Evolutionary conservation across 2,797 vertebrate species (phyloP).

Genomic region (Tokudaia tokunoshimensis): DNA sequence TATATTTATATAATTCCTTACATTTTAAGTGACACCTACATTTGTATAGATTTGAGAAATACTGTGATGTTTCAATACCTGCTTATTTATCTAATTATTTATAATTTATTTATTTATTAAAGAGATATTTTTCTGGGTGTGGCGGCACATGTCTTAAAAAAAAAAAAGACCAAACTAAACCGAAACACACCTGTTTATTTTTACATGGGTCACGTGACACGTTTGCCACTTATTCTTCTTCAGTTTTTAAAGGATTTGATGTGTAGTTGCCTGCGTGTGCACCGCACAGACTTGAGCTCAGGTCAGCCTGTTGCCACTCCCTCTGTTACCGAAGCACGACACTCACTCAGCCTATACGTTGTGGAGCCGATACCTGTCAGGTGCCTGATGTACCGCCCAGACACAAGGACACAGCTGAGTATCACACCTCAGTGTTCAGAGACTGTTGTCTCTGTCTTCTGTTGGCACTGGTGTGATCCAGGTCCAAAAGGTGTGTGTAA

Average conservation of each 20-base stretch:
- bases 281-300: rapidly evolving
- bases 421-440: not conserved
- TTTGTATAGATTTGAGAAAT: not conserved
- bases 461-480: not conserved
- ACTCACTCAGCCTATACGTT: too few species aligned
- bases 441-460: too few species aligned
- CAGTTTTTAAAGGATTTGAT: not conserved
- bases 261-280: too few species aligned
- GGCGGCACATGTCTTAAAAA: not conserved
- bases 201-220: too few species aligned
- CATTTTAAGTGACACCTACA: not conserved
- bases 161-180: not conserved
- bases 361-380: too few species aligned
- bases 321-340: not conserved
- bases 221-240: not conserved
- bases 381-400: not conserved
- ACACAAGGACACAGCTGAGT: not conserved
- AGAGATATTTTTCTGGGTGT: not conserved
- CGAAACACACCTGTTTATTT: not conserved
- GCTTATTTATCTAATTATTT: not conserved
- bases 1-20: not conserved
- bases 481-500: rapidly evolving
- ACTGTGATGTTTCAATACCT: not conserved
- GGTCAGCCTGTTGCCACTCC: not conserved
- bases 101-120: not conserved